A percentile compares a stretch with the other conserved stretches of the same genome.
Conservation (phyloP, 1,140 invertebrate genomes). For the Galleria mellonella region DNA sequence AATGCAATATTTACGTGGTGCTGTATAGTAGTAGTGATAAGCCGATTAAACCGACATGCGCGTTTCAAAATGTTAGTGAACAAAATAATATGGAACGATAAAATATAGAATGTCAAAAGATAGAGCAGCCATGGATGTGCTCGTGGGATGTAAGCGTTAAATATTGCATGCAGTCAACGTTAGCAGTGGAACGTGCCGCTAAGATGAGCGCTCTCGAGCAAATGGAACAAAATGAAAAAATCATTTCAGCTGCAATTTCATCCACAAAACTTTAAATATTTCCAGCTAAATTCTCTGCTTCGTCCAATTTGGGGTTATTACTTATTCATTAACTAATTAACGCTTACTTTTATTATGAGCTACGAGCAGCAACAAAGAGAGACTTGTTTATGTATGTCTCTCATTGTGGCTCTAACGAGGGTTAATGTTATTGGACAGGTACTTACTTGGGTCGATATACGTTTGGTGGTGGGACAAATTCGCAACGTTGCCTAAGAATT, state of each 20-base stretch:
- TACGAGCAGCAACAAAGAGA: neutral
- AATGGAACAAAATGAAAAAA: constrained; percentile 54
- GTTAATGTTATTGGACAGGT: constrained; percentile 2
- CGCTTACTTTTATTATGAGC: constrained; percentile 16
- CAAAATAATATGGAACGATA: constrained; percentile 28
- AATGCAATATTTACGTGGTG: constrained; percentile 71
- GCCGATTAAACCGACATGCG: constrained; percentile 41
- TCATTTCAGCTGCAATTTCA: constrained; percentile 33
- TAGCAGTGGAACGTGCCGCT: constrained; percentile 65
- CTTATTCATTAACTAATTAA: constrained; percentile 13
- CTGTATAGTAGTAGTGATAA: constrained; percentile 27
- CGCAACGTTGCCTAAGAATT: constrained; percentile 94
- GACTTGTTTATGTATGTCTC: neutral
- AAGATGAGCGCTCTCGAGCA: constrained; percentile 56
- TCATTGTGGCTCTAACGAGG: neutral
- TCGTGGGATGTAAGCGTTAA: constrained; percentile 63
- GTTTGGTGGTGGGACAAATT: constrained; percentile 81
- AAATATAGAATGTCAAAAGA: constrained; percentile 35
- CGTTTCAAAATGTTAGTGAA: constrained; percentile 31
- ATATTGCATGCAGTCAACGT: constrained; percentile 73
- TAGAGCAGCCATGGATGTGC: constrained; percentile 46
- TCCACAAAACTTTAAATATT: constrained; percentile 20
- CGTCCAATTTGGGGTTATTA: constrained; percentile 9
- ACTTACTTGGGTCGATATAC: constrained; percentile 85
- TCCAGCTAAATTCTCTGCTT: neutral